These are phyloP conservation scores for Ooceraea biroi DNA, from an alignment of 1,140 invertebrate genomes.

Conservation along the genomic window DNA sequence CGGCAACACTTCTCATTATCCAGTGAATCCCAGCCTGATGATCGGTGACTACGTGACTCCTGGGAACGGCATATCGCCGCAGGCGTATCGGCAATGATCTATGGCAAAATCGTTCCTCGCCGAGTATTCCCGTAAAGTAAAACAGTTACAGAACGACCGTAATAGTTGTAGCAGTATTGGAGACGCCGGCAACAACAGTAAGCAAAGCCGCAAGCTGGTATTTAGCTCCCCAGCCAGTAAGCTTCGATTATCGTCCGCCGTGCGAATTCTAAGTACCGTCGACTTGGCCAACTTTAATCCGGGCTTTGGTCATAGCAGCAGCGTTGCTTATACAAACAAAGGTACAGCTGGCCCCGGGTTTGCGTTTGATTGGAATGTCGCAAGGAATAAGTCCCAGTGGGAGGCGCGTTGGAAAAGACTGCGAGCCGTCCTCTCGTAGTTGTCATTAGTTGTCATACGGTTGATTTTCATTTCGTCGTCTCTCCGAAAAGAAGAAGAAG, in stretches of 20 bases:
- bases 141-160: slow-evolving; percentile 73
- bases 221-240: slow-evolving; percentile 80
- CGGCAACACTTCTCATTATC: slow-evolving; percentile 89
- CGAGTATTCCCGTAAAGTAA: slow-evolving; percentile 75
- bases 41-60: slow-evolving; percentile 92
- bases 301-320: slow-evolving; percentile 40
- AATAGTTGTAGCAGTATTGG: slow-evolving; percentile 47
- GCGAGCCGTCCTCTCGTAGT: slow-evolving; percentile 80
- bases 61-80: slow-evolving; percentile 86
- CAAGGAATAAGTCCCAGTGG: slow-evolving; percentile 74
- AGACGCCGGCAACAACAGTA: slow-evolving; percentile 67
- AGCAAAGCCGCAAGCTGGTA: slow-evolving; percentile 79
- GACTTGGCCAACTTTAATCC: slow-evolving; percentile 66
- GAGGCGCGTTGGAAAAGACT: slow-evolving; percentile 78
- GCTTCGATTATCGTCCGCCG: slow-evolving; percentile 78
- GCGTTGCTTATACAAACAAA: slow-evolving; percentile 50
- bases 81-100: slow-evolving; percentile 86
- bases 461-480: slow-evolving; percentile 58
- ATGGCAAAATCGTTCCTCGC: slow-evolving; percentile 76
- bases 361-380: slow-evolving; percentile 67
- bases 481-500: slow-evolving; percentile 35
- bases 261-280: slow-evolving; percentile 75
- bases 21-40: slow-evolving; percentile 92
- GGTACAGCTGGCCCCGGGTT: slow-evolving; percentile 58
- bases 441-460: slow-evolving; percentile 59